Evolutionary conservation across 1,140 invertebrate species (phyloP).

Genomic region (Drosophila pandora): DNA sequence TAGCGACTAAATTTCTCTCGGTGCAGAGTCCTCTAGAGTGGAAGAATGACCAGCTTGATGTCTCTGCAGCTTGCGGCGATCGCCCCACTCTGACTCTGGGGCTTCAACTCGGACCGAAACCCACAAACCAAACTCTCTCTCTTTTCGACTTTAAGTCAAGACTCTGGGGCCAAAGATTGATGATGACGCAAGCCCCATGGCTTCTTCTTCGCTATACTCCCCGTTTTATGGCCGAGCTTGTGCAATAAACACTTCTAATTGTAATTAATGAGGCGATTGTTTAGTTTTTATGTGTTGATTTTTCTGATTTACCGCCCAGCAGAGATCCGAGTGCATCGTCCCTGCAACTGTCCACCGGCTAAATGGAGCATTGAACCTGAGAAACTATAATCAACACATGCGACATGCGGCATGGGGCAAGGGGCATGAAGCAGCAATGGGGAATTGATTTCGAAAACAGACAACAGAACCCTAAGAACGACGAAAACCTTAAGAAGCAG

Average conservation of each 20-base stretch:
- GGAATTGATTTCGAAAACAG: conserved; percentile 15
- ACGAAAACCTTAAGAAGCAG: not conserved
- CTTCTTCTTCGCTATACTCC: conserved; percentile 11
- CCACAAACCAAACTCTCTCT: conserved; percentile 21
- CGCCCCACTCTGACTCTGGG: conserved; percentile 31
- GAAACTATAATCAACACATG: conserved; percentile 10
- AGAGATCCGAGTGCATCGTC: conserved; percentile 2
- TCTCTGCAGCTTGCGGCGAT: conserved; percentile 49
- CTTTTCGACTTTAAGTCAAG: not conserved
- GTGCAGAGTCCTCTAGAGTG: conserved; percentile 25
- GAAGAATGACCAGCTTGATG: conserved; percentile 23
- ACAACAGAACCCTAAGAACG: not conserved
- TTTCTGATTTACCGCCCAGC: conserved; percentile 69
- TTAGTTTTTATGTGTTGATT: conserved; percentile 81
- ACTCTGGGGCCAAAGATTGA: conserved; percentile 52
- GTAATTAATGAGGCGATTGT: conserved; percentile 83
- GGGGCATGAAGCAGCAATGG: not conserved
- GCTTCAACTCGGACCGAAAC: not conserved
- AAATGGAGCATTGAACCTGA: conserved; percentile 67
- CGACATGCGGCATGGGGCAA: not conserved
- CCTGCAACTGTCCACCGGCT: conserved; percentile 42
- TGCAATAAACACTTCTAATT: conserved; percentile 82
- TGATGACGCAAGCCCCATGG: conserved; percentile 72
- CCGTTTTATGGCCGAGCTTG: conserved; percentile 73
- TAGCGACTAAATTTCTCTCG: not conserved